These are phyloP conservation scores for Todiramphus saurophagus DNA, from an alignment of 2,113 vertebrate genomes.

Conservation along the genomic window DNA sequence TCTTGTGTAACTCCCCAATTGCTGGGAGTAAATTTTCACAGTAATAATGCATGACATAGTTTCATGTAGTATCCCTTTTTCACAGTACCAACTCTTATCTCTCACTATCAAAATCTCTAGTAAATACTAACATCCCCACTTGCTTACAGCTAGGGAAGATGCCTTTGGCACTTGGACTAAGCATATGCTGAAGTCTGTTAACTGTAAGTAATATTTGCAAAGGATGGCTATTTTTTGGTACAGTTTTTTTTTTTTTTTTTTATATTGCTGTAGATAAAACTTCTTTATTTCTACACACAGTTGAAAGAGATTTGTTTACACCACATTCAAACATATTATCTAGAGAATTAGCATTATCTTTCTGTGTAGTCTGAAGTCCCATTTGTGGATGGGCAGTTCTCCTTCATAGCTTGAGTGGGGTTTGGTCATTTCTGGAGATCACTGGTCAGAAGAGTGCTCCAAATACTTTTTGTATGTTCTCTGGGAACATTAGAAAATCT, in stretches of 20 bases:
- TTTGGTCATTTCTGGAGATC: neutral
- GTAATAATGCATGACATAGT: neutral
- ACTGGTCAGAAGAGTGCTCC: neutral
- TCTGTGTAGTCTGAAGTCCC: neutral
- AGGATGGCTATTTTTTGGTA: neutral
- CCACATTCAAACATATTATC: neutral
- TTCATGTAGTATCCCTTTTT: neutral
- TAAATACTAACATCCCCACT: accelerated
- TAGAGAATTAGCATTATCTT: neutral
- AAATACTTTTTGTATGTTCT: neutral
- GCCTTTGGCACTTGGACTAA: neutral
- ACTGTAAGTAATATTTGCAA: neutral
- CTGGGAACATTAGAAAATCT: neutral
- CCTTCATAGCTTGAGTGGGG: neutral
- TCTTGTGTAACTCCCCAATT: neutral
- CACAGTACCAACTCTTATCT: neutral
- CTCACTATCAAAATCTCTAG: neutral
- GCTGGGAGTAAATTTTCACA: neutral
- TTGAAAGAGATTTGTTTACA: neutral
- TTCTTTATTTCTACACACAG: neutral
- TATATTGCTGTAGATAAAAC: neutral
- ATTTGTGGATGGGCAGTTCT: neutral
- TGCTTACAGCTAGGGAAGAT: neutral
- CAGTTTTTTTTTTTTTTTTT: neutral
- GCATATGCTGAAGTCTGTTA: neutral